Base-by-base conservation (phyloP, 2,888 invertebrate species). In the Lepetodrilus schrolli region DNA sequence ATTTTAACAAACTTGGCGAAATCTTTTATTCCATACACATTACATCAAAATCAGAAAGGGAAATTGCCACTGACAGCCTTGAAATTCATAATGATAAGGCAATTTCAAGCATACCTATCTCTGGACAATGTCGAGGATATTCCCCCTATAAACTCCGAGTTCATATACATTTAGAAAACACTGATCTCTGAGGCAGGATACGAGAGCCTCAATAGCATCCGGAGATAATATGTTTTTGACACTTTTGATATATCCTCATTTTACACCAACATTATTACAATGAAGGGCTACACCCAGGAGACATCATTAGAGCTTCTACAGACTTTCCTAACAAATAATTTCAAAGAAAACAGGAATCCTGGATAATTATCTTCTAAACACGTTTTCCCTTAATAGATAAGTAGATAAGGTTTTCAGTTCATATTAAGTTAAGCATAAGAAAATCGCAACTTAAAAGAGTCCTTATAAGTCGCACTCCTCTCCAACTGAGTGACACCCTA, bases 351-450 rank as follows among this genome's bases (percentile, higher is more conserved):
- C 13, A 23, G 7, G 17, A 17, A 7, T 26, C 58, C 58, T 30
- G 7, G 5, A 3, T 4, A 58, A 34, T 58, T 58, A 58, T 30
- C 58, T 17, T 34, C 4, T 17, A 26, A 58, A 30, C 34, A n/a
- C 17, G 4, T 26, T 58, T 34, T 17, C 34, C 58, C n/a, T 17
- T 30, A 23, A 58, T 58, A 34, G 58, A 58, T 58, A 58, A 58
- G n/a, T 58, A 58, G 58, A 58, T 58, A 58, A 58, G 34, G 58
- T 30, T 58, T 58, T 58, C 58, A 58, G 34, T 58, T 58, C 58
- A 58, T 30, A 30, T n/a, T 30, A 58, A 58, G 34, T 58, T 58
- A 58, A 58, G 58, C 51, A 30, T 23, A 58, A 58, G 34, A 58
- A 58, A 58, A 10, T 51, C 30, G 58, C 30, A 58, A 58, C 58